A percentile compares a stretch with the other conserved stretches of the same genome.
phyloP scores from a whole-genome alignment of 1,140 invertebrate species.

The Drosophila athabasca region DNA sequence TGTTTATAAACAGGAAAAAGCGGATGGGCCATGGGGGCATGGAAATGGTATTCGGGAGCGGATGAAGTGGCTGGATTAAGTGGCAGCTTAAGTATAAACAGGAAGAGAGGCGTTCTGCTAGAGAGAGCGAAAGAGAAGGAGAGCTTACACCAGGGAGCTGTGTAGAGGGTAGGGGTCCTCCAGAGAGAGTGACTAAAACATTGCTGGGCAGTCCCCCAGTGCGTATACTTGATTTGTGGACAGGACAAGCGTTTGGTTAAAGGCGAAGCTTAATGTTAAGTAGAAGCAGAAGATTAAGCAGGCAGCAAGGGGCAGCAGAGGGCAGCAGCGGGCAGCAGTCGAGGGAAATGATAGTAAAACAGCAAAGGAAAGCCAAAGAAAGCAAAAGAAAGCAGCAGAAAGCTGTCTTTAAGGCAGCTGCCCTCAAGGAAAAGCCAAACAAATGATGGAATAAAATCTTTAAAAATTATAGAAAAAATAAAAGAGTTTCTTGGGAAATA shows the following conservation, averaged over 20 bases:
- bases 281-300: constrained; percentile 44
- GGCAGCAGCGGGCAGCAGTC: constrained; percentile 15
- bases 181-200: constrained; percentile 51
- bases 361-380: neutral
- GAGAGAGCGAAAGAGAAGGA: too few species aligned
- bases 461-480: neutral
- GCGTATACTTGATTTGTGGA: constrained; percentile 73
- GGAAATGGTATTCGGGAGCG: constrained; percentile 3
- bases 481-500: too few species aligned
- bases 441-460: constrained; percentile 20
- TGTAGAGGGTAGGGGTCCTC: constrained; percentile 14
- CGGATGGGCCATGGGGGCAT: neutral
- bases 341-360: constrained; percentile 17
- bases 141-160: constrained; percentile 6
- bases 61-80: constrained; percentile 77
- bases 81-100: constrained; percentile 74
- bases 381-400: neutral
- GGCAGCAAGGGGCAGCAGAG: neutral
- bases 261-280: constrained; percentile 58
- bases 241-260: constrained; percentile 52
- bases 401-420: neutral
- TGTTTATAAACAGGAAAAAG: constrained; percentile 18
- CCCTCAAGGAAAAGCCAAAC: constrained; percentile 28
- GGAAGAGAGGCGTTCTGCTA: constrained; percentile 46
- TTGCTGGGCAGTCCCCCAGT: constrained; percentile 47